Evolutionary conservation across 2,888 invertebrate species (phyloP).

Genomic region (Drosophila paranaensis): DNA sequence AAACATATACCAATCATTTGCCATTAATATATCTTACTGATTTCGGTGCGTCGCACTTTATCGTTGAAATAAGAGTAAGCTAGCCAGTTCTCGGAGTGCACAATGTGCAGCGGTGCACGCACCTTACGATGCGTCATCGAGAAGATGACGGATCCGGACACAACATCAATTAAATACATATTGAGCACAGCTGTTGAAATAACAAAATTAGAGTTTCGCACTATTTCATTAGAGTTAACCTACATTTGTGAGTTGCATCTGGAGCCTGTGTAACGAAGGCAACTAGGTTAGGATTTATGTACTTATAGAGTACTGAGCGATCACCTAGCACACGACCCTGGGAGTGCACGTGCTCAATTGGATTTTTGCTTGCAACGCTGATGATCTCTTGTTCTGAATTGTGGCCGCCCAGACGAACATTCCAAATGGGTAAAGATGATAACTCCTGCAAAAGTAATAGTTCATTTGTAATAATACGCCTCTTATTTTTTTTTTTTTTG

Average conservation of each 20-base stretch:
- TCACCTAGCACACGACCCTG: slow-evolving; percentile 98
- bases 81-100: slow-evolving; percentile 99
- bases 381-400: slow-evolving; percentile 88
- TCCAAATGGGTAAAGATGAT: slow-evolving; percentile 90
- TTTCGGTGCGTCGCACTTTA: slow-evolving; percentile 95
- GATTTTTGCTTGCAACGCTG: slow-evolving; percentile 88
- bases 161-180: slow-evolving; percentile 94
- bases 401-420: slow-evolving; percentile 88
- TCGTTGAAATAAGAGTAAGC: slow-evolving; percentile 97
- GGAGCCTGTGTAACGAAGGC: slow-evolving; percentile 92
- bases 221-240: neutral
- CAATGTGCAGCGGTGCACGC: slow-evolving; percentile 92
- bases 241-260: slow-evolving; percentile 91
- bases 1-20: neutral
- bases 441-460: slow-evolving; percentile 85
- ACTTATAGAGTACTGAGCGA: slow-evolving; percentile 98
- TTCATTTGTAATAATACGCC: neutral
- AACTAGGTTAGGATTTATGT: slow-evolving; percentile 98
- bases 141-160: slow-evolving; percentile 93
- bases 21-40: slow-evolving; percentile 85
- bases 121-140: slow-evolving; percentile 94
- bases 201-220: neutral
- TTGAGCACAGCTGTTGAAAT: slow-evolving; percentile 89
- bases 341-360: slow-evolving; percentile 93
- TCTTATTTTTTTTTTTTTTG: neutral